phyloP scores from a whole-genome alignment of 2,888 invertebrate species.

The Tenthredo mesomela region DNA sequence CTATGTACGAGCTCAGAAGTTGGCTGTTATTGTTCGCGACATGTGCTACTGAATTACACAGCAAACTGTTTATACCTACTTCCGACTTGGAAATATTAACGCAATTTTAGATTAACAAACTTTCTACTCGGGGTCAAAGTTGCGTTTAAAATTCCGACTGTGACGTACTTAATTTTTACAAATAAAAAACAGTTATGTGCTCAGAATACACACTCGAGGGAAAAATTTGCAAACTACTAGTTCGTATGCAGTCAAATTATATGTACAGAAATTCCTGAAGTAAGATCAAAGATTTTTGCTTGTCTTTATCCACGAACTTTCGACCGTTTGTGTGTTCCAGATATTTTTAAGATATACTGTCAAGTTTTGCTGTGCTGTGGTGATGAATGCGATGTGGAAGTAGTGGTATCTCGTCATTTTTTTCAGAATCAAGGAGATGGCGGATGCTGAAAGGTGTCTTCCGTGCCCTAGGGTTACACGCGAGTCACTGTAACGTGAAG shows the following conservation, averaged over 20 bases:
- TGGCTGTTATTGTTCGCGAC: constrained; percentile 21
- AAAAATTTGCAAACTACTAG: not conserved
- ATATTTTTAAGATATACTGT: not conserved
- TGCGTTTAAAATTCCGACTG: not conserved
- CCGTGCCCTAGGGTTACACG: constrained; percentile 39
- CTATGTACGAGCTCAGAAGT: constrained; percentile 15
- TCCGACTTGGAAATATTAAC: constrained; percentile 5
- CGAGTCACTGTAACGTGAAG: not conserved
- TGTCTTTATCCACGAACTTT: not conserved
- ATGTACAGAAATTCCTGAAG: not conserved
- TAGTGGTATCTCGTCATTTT: constrained; percentile 4
- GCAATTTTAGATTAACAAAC: not conserved
- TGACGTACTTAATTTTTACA: not conserved
- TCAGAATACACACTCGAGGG: not conserved
- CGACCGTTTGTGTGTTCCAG: not conserved
- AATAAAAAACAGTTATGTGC: not conserved
- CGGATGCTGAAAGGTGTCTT: constrained; percentile 39
- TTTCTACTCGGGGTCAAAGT: constrained; percentile 4
- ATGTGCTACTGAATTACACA: constrained; percentile 20
- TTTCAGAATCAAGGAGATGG: not conserved
- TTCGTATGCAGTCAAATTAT: not conserved
- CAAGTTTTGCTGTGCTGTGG: constrained; percentile 1
- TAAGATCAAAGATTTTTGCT: not conserved
- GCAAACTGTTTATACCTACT: constrained; percentile 5
- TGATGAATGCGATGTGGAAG: constrained; percentile 9